Percentiles rank a stretch among this genome's conserved stretches.
These are phyloP conservation scores for Pseudomyrmex pallidus DNA, from an alignment of 1,140 invertebrate species.

Conservation along the genomic window DNA sequence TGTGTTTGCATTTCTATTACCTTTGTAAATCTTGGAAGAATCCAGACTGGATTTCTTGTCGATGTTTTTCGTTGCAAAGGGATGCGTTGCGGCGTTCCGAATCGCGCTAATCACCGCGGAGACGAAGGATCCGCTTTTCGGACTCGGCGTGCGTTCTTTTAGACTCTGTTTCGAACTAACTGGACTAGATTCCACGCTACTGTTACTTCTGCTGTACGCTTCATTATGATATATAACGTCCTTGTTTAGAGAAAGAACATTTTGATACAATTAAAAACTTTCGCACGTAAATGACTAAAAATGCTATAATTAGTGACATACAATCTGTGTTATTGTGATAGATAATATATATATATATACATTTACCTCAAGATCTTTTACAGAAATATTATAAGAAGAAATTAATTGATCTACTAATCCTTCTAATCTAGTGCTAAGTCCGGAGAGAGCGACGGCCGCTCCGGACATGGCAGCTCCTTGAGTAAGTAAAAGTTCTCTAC, in stretches of 20 bases:
- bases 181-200: conserved; percentile 87
- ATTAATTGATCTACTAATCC: conserved; percentile 90
- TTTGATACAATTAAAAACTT: not conserved
- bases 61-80: conserved; percentile 80
- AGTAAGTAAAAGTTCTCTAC: conserved; percentile 88
- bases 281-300: not conserved
- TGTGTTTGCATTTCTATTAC: conserved; percentile 60
- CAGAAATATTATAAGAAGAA: conserved; percentile 90
- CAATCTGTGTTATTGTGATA: not conserved
- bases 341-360: conserved; percentile 28
- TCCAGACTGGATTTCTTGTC: conserved; percentile 78
- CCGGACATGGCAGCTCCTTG: conserved; percentile 90
- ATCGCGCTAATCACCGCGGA: conserved; percentile 89
- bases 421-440: conserved; percentile 89
- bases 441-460: conserved; percentile 89
- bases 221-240: conserved; percentile 92
- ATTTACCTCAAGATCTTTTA: conserved; percentile 90
- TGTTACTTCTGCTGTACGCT: conserved; percentile 88
- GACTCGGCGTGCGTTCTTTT: conserved; percentile 86
- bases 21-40: conserved; percentile 79
- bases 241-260: conserved; percentile 77
- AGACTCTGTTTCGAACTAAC: conserved; percentile 85
- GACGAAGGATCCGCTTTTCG: conserved; percentile 88
- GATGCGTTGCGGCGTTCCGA: conserved; percentile 87
- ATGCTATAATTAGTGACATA: conserved; percentile 1